These are phyloP conservation scores for Chrysolina haemoptera DNA, from an alignment of 2,888 invertebrate genomes.

Conservation along the genomic window DNA sequence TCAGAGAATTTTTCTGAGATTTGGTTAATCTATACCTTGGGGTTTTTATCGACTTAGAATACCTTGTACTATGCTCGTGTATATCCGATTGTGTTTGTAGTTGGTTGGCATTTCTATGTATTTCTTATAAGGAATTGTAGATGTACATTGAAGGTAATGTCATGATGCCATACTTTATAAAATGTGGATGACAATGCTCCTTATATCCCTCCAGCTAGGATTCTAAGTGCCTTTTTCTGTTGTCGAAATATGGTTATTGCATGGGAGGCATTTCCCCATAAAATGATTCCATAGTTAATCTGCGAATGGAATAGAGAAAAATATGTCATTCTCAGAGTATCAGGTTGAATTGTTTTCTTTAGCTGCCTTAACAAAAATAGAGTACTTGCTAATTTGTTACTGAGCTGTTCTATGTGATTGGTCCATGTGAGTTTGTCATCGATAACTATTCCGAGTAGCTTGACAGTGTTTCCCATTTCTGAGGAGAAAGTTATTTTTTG, in stretches of 20 bases:
- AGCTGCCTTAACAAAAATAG: not conserved
- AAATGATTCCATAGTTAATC: not conserved
- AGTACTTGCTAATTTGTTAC: not conserved
- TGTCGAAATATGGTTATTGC: not conserved
- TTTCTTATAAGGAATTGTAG: slow-evolving; percentile 2
- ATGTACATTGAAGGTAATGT: not conserved
- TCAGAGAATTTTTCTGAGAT: not conserved
- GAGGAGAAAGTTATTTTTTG: too few species aligned
- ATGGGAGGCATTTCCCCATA: not conserved
- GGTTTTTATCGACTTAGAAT: not conserved
- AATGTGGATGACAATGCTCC: slow-evolving; percentile 1
- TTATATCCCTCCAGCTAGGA: slow-evolving; percentile 1
- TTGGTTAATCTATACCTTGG: not conserved
- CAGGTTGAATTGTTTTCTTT: not conserved
- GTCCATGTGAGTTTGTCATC: not conserved
- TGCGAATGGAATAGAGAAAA: not conserved
- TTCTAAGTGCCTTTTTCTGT: not conserved
- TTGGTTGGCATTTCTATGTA: not conserved
- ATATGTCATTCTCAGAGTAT: not conserved
- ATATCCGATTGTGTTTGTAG: not conserved
- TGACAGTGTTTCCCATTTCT: too few species aligned
- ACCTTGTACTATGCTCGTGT: slow-evolving; percentile 5
- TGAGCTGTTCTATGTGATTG: not conserved
- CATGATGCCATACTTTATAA: slow-evolving; percentile 4
- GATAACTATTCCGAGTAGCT: not conserved